Conservation (phyloP, 2,113 vertebrate species). For the Rhynchomys soricoides region DNA sequence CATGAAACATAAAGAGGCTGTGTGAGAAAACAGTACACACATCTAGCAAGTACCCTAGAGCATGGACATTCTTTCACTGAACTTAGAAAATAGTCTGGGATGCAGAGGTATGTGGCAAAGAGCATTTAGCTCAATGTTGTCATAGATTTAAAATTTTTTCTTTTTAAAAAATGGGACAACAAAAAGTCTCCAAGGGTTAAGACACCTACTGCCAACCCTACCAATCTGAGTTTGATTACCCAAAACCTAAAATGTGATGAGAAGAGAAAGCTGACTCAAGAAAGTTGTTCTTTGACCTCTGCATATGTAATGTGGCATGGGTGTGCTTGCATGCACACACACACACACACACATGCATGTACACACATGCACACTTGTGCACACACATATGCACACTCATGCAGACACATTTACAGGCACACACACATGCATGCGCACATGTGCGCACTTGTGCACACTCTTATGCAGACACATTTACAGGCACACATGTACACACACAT, state of each 20-base stretch:
- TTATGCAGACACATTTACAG: neutral
- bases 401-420: neutral
- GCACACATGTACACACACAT: neutral
- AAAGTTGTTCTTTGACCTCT: neutral
- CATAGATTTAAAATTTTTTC: neutral
- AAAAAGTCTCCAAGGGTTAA: neutral
- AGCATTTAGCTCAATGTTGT: neutral
- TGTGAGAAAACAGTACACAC: neutral
- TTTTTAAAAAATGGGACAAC: too few species aligned
- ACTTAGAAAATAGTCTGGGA: neutral
- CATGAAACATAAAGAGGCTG: neutral
- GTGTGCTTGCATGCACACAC: neutral
- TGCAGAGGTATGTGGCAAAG: neutral
- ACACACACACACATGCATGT: neutral
- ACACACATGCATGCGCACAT: neutral
- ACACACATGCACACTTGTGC: neutral
- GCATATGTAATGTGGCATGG: neutral
- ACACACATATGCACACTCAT: too few species aligned
- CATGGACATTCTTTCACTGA: neutral
- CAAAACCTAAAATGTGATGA: neutral
- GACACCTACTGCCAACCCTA: neutral
- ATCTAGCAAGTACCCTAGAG: neutral
- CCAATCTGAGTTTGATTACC: neutral
- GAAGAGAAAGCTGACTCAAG: neutral
- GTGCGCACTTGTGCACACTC: neutral